These are phyloP conservation scores for Halichoeres trimaculatus DNA, from an alignment of 2,113 vertebrate species.

Conservation along the genomic window DNA sequence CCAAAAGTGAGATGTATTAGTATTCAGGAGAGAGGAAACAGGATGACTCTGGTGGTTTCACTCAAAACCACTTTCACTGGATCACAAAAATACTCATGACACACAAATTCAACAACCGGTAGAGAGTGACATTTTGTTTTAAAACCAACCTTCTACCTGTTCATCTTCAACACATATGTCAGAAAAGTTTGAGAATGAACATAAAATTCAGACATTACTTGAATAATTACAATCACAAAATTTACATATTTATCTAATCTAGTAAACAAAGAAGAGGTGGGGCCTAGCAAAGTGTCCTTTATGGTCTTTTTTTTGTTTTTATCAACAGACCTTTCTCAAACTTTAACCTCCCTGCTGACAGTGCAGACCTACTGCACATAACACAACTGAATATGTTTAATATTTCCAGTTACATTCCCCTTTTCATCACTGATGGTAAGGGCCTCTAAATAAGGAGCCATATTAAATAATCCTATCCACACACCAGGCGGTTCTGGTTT, in stretches of 20 bases:
- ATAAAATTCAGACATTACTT: slow-evolving; percentile 27
- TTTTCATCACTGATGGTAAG: no score
- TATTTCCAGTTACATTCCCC: no score
- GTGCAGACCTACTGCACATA: no score
- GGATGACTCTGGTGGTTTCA: slow-evolving; percentile 1
- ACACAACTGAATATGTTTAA: no score
- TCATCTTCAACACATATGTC: slow-evolving; percentile 46
- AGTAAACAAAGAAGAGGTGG: slow-evolving; percentile 46
- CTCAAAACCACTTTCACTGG: slow-evolving; percentile 33
- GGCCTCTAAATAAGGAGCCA: no score
- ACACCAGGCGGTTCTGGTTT: no score
- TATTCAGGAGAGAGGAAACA: neutral
- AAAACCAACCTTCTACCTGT: slow-evolving; percentile 31
- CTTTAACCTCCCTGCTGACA: no score
- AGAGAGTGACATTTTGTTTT: slow-evolving; percentile 36
- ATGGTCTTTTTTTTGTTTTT: neutral
- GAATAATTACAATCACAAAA: slow-evolving; percentile 36
- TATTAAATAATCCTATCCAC: no score
- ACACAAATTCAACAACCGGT: slow-evolving; percentile 50
- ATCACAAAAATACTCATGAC: slow-evolving; percentile 52
- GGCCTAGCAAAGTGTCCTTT: slow-evolving; percentile 34
- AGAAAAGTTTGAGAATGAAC: slow-evolving; percentile 43
- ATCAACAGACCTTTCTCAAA: neutral
- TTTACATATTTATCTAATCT: slow-evolving; percentile 27
- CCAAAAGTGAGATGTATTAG: neutral